Conservation (phyloP, 1,140 invertebrate genomes). For the Tetragonula clypearis region DNA sequence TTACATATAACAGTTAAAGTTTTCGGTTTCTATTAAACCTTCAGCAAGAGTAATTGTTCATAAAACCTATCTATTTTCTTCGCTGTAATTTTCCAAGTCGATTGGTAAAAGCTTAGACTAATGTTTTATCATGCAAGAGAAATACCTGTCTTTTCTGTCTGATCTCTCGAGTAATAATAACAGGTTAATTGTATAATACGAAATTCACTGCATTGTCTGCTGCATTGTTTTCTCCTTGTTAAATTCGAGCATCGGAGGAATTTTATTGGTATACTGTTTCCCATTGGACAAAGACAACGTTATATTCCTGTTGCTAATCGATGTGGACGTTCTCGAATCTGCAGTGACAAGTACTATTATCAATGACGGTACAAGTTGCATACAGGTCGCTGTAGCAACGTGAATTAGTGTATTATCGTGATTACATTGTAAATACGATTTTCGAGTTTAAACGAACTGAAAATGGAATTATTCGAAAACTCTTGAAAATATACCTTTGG, state of each 20-base stretch:
- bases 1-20: neutral
- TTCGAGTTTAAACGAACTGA: neutral
- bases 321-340: conserved; percentile 68
- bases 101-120: neutral
- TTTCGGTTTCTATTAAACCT: neutral
- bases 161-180: neutral
- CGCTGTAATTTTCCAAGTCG: neutral
- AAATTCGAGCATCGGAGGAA: neutral
- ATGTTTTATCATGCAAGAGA: neutral
- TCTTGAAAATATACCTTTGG: conserved; percentile 57
- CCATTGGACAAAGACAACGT: conserved; percentile 43
- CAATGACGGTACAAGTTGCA: neutral
- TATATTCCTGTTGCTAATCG: conserved; percentile 51
- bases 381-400: neutral
- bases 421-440: no score
- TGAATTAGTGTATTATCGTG: neutral
- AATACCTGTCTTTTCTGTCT: neutral
- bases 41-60: neutral
- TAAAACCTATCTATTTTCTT: neutral
- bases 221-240: neutral
- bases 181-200: neutral
- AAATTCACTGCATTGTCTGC: neutral
- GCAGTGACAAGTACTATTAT: conserved; percentile 22
- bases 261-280: conserved; percentile 23
- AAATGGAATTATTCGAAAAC: neutral